Evolutionary conservation across 2,797 vertebrate genomes (phyloP), one percentile per base, ranked within the genome.

Genomic region (Semaprochilodus insignis): DNA sequence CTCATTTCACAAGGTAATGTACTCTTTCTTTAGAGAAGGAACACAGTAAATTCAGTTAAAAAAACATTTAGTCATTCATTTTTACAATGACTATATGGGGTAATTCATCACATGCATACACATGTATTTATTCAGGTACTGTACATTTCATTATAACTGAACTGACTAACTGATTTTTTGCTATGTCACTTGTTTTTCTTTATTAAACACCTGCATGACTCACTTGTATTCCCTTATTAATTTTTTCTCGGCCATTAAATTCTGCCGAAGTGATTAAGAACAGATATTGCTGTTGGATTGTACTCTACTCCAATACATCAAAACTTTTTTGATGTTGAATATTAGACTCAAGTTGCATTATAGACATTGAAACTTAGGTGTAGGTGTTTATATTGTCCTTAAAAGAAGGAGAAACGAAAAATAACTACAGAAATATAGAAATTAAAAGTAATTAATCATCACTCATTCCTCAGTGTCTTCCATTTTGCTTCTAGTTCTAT

Each of bases 141-240:
- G 85, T 88, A 83, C 57, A 74, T 83, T 85, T 85, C 55, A 76
- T 81, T 85, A 57, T 77, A 83, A 77, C 72, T 83, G 71, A 84
- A 23, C 74, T 74, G 71, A 87, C 78, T 86, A 80, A 86, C 77
- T 63, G 54, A 81, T 83, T 78, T 78, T 40, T 81, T 85, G 69
- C 83, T 78, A 82, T 84, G 79, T 88, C 86, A 83, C 57, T 66
- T 81, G 51, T 67, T 70, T 81, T 48, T 73, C 54, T 65, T 79
- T 84, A 66, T 78, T 21, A 7, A 85, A 83, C 72, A 80, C 31
- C 25, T 85, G 88, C 88, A 87, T 89, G 88, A 67, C 75, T 85
- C 55, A 55, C 52, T 67, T 69, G 63, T 81, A 65, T 48, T 77
- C 77, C 27, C 19, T 8, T 75, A 23, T 23, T 76, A 76, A 52